Evolutionary conservation across 2,888 invertebrate species (phyloP).

Genomic region (Meteorus cinctellus): DNA sequence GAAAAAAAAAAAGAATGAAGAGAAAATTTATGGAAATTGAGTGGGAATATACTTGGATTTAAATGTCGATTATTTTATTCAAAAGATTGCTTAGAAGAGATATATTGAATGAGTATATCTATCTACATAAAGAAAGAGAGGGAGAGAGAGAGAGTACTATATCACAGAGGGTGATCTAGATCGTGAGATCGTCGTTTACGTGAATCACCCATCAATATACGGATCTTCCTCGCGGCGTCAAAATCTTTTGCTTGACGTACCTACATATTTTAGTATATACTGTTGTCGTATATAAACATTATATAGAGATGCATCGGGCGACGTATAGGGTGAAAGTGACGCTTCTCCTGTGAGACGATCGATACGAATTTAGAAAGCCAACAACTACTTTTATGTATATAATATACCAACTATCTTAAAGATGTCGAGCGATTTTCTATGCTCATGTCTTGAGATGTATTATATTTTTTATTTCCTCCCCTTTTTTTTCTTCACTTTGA

Average conservation of each 20-base stretch:
- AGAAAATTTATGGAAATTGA: not conserved
- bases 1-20: not conserved
- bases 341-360: constrained; percentile 51
- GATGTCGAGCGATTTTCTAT: constrained; percentile 35
- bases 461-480: not conserved
- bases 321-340: constrained; percentile 65
- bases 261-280: not conserved
- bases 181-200: constrained; percentile 35
- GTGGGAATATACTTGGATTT: constrained; percentile 2
- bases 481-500: not conserved
- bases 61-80: constrained; percentile 18
- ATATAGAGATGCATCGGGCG: constrained; percentile 20
- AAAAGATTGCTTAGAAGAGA: not conserved
- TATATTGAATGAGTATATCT: not conserved
- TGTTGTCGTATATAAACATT: constrained; percentile 8
- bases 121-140: not conserved
- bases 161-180: constrained; percentile 21
- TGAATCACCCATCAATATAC: constrained; percentile 11
- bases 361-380: constrained; percentile 71
- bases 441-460: not conserved
- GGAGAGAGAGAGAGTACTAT: constrained; percentile 3
- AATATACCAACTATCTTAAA: not conserved
- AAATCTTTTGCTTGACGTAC: constrained; percentile 5
- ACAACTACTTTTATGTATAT: constrained; percentile 37
- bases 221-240: constrained; percentile 11